A percentile compares a stretch with the other conserved stretches of the same genome.
phyloP scores from a whole-genome alignment of 2,797 vertebrate genomes.

The Sebastolobus altivelis region DNA sequence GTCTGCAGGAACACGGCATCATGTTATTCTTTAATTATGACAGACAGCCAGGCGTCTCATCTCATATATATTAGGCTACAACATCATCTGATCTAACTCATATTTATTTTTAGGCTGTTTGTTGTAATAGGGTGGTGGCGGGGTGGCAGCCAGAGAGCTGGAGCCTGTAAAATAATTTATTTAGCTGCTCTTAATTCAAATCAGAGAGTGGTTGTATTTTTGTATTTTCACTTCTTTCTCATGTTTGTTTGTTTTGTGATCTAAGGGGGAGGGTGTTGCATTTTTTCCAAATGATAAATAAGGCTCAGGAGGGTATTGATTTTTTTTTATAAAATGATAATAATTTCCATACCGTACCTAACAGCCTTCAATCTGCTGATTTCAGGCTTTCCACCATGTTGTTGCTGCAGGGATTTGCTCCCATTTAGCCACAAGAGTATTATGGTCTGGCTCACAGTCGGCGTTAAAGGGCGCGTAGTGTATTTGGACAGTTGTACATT shows the following conservation, averaged over 20 bases:
- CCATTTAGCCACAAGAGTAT: neutral
- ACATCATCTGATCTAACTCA: neutral
- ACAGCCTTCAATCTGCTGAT: neutral
- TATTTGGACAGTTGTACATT: neutral
- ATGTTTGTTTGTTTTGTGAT: neutral
- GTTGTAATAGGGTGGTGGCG: neutral
- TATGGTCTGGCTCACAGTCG: neutral
- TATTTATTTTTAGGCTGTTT: neutral
- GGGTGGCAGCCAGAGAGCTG: neutral
- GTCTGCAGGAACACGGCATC: neutral
- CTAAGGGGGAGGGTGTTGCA: neutral
- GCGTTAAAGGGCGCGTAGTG: neutral
- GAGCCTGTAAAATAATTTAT: neutral
- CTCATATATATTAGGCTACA: neutral
- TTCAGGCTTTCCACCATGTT: neutral
- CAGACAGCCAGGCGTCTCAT: neutral
- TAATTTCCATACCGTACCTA: neutral
- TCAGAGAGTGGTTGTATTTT: neutral
- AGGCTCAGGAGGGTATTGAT: neutral
- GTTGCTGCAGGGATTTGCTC: neutral
- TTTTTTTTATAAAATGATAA: neutral
- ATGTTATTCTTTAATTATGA: slow-evolving; percentile 22
- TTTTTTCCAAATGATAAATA: neutral
- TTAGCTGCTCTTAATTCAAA: neutral
- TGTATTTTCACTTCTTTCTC: neutral